Base-by-base conservation (phyloP, 1,140 invertebrate genomes). In the Arion vulgaris region DNA sequence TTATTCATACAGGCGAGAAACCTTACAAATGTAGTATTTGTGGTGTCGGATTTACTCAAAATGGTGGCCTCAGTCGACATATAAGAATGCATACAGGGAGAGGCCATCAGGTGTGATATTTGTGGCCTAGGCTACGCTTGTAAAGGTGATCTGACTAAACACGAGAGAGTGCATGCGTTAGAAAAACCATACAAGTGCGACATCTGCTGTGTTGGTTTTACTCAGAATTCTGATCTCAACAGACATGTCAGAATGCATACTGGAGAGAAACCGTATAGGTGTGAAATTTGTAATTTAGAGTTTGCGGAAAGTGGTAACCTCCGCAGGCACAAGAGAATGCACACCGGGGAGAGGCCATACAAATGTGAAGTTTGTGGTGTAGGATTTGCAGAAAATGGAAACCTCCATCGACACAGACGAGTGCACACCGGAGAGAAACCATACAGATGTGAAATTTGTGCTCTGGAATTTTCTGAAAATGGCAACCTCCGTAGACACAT, bases 171-270 rank as follows among this genome's bases (percentile, higher is more conserved):
- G 9, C 74, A 76, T 57, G 15, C 26, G 4, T 5, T 13, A 36
- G 45, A 76, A 36, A 76, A 57, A 26, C 74, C 74, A 53, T 76
- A 9, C 32, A 51, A 49, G 26, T 76, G 74, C 26, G 51, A 76
- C 34, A 34, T 53, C 34, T 76, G 74, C 57, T 7, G 0, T n/a
- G 7, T 45, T 41, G 49, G 34, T 9, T 76, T 76, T 32, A 51
- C 45, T 23, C 28, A 36, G 19, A 53, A 51, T 0, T 15, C n/a
- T 26, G 26, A 76, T 76, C 74, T 76, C 19, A 51, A 51, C 26
- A 53, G 34, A 36, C 74, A 76, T 28, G 38, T 28, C 15, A 36
- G 38, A 13, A 57, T 57, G 38, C 74, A 76, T 57, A n/a, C 49
- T 0, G 74, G 45, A 38, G 74, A 53, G 26, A 76, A 53, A 23